Conservation (phyloP, 2,888 invertebrate genomes). For the Cheilosia soror region DNA sequence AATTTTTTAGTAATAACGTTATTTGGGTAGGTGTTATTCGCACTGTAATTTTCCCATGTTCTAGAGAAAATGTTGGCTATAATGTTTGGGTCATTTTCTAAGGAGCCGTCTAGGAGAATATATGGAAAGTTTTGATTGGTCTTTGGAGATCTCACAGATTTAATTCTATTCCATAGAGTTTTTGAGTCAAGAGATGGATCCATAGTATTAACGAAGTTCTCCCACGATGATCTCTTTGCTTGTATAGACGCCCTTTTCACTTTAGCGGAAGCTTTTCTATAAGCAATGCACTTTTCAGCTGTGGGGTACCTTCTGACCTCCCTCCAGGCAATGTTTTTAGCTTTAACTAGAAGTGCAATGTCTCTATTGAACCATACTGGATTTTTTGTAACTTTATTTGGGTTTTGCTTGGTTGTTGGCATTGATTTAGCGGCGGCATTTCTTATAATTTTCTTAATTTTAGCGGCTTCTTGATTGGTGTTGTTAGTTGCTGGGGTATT, state of each 20-base stretch:
- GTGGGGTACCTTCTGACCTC: background rate
- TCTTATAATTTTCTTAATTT: conserved; percentile 30
- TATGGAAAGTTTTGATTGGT: conserved; percentile 2
- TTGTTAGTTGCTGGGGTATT: background rate
- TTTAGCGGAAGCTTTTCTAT: conserved; percentile 1
- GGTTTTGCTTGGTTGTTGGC: background rate
- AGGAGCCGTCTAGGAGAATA: background rate
- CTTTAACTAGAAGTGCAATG: conserved; percentile 1
- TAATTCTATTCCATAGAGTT: conserved; percentile 25
- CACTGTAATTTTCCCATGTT: too few species aligned
- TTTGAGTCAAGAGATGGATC: conserved; percentile 9
- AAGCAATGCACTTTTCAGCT: background rate
- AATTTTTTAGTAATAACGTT: too few species aligned
- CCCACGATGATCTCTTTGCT: background rate
- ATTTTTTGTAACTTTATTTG: background rate
- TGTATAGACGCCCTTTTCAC: background rate
- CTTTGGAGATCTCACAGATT: conserved; percentile 7
- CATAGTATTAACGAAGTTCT: conserved; percentile 9
- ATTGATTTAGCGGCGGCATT: conserved; percentile 20
- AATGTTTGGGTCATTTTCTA: too few species aligned
- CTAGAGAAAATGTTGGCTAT: too few species aligned
- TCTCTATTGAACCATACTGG: conserved; percentile 5
- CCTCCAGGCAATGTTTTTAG: conserved; percentile 1
- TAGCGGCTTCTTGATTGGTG: conserved; percentile 10
- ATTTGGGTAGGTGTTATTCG: too few species aligned